Percentiles rank a stretch among this genome's conserved stretches.
phyloP scores from a whole-genome alignment of 2,888 invertebrate genomes.

The Willowsia nigromaculata region DNA sequence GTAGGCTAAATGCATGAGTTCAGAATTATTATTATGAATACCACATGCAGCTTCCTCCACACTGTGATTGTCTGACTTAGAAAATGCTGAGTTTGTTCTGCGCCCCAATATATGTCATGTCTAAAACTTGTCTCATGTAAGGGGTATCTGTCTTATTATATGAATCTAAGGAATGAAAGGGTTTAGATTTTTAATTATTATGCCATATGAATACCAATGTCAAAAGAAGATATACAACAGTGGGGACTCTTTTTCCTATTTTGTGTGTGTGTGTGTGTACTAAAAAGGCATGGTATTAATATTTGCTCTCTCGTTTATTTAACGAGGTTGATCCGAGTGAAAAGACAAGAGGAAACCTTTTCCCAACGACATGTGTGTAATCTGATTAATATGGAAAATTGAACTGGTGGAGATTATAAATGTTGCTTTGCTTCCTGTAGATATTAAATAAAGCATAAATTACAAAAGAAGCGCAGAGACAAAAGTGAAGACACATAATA shows the following conservation, averaged over 20 bases:
- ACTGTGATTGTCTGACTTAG: neutral
- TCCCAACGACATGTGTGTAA: neutral
- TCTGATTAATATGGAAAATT: constrained; percentile 8
- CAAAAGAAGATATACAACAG: neutral
- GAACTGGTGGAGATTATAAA: neutral
- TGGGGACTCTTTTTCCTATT: neutral
- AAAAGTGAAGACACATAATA: neutral
- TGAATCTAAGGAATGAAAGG: neutral
- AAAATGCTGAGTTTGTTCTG: neutral
- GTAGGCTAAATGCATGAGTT: neutral
- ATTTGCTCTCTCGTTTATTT: neutral
- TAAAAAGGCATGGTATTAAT: neutral
- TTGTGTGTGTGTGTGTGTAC: neutral
- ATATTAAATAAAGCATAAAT: neutral
- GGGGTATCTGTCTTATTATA: neutral
- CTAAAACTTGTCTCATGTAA: neutral
- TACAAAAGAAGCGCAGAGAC: neutral
- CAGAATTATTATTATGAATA: neutral
- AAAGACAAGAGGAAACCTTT: neutral
- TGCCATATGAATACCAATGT: neutral
- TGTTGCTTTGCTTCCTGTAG: neutral
- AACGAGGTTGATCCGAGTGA: neutral
- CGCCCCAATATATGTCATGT: neutral
- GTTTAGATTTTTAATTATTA: neutral
- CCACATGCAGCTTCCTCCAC: neutral